A percentile compares a stretch with the other conserved stretches of the same genome.
Conservation (phyloP, 2,797 vertebrate species). For the Euphonia xanthogaster region DNA sequence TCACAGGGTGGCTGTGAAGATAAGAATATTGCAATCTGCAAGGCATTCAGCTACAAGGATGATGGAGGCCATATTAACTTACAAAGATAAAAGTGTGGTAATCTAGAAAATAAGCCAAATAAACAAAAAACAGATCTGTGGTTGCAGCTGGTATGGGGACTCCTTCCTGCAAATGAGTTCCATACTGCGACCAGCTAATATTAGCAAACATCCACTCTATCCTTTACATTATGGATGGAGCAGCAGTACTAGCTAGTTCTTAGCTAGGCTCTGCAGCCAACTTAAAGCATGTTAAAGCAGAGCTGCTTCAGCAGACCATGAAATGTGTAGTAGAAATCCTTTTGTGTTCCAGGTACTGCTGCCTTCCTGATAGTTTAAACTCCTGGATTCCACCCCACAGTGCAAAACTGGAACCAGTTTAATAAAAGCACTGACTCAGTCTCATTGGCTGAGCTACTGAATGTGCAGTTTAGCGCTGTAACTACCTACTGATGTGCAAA, state of each 20-base stretch:
- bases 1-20: background rate
- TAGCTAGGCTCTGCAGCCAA: background rate
- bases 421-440: background rate
- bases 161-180: background rate
- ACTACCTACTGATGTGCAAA: background rate
- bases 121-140: background rate
- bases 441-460: background rate
- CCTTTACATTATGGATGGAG: background rate
- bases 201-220: background rate
- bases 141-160: background rate
- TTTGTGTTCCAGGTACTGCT: background rate
- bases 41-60: background rate
- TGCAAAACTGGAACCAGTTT: background rate
- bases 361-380: background rate
- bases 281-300: background rate
- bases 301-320: background rate
- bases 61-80: background rate
- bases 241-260: background rate
- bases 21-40: background rate
- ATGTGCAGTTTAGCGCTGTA: background rate
- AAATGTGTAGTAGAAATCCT: background rate
- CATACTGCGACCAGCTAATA: background rate
- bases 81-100: background rate
- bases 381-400: fast-evolving
- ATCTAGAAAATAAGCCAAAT: background rate